Conservation (phyloP, 2,113 vertebrate genomes). For the Coptodon rendalli region DNA sequence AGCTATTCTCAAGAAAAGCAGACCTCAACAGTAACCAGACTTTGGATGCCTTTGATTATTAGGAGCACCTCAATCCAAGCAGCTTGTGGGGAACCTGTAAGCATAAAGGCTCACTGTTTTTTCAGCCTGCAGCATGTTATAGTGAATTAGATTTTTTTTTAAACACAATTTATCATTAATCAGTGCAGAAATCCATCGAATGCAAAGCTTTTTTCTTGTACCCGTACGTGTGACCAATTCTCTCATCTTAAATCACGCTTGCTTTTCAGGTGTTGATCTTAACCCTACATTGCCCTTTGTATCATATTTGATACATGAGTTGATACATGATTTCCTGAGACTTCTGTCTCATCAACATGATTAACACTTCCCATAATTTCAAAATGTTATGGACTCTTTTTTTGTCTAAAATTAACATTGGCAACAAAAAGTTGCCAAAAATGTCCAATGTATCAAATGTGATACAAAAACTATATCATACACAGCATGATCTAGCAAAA, state of each 20-base stretch:
- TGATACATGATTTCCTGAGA: not conserved
- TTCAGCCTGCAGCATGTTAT: fast-evolving
- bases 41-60: not conserved
- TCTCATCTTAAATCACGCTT: not conserved
- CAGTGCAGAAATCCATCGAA: not conserved
- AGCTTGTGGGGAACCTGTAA: not conserved
- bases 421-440: not conserved
- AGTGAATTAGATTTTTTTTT: not conserved
- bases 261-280: not conserved
- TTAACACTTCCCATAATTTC: fast-evolving
- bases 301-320: not conserved
- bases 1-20: not conserved
- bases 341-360: not conserved
- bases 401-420: not conserved
- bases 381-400: not conserved
- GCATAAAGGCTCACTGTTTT: fast-evolving
- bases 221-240: no score
- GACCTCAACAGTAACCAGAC: not conserved
- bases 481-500: fast-evolving
- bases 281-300: not conserved
- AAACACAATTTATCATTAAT: no score
- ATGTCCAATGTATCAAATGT: fast-evolving
- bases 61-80: not conserved
- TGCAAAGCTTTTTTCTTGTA: not conserved
- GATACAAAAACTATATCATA: not conserved